Percentiles rank a stretch among this genome's conserved stretches.
Evolutionary conservation across 2,797 vertebrate genomes (phyloP).

Genomic region (Balearica regulorum): DNA sequence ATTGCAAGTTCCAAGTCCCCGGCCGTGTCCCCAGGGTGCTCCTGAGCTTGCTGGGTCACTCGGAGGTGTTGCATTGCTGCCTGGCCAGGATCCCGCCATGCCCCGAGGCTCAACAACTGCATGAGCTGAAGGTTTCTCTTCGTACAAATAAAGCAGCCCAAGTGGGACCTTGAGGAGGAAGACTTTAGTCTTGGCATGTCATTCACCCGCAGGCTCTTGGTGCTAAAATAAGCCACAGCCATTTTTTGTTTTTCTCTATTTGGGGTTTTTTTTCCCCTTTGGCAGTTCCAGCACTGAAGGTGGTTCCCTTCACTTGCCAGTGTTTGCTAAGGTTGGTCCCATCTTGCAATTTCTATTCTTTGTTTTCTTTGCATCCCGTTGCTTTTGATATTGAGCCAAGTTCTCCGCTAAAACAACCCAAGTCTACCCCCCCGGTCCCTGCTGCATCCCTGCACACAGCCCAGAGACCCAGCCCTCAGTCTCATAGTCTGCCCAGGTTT

Average conservation of each 20-base stretch:
- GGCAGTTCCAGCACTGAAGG: background rate
- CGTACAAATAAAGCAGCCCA: background rate
- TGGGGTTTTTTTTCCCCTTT: background rate
- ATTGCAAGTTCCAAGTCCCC: background rate
- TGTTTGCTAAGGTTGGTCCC: background rate
- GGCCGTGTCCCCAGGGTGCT: background rate
- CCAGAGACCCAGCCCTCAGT: background rate
- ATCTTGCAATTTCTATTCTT: background rate
- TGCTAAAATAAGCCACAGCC: background rate
- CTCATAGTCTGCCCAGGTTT: background rate
- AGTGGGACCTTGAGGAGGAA: background rate
- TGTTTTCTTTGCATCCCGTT: background rate
- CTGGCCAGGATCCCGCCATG: background rate
- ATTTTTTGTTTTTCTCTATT: background rate
- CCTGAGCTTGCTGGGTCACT: background rate
- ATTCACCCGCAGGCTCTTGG: background rate
- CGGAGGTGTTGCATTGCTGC: background rate
- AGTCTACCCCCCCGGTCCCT: background rate
- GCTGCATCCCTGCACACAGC: background rate
- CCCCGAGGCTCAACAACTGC: accelerated
- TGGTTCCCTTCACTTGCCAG: background rate
- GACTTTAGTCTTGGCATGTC: background rate
- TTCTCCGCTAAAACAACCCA: background rate
- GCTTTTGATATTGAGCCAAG: background rate
- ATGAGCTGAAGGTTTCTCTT: background rate